phyloP scores from a whole-genome alignment of 2,113 vertebrate species.

The Pao palembangensis region DNA sequence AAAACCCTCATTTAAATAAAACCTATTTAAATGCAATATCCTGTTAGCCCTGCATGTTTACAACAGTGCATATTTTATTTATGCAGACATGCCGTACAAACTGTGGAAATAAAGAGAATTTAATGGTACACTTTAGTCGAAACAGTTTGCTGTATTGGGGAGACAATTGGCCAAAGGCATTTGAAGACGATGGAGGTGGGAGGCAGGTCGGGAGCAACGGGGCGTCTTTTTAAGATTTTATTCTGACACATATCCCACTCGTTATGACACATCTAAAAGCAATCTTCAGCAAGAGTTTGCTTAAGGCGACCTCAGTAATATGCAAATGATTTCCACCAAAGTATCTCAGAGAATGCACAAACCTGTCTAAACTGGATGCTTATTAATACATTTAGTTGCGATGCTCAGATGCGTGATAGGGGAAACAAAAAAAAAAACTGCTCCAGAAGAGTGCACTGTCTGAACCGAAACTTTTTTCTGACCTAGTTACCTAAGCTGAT shows the following conservation, averaged over 20 bases:
- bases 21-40: background rate
- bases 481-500: constrained; percentile 69
- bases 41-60: background rate
- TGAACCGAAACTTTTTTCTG: constrained; percentile 62
- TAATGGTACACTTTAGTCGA: constrained; percentile 34
- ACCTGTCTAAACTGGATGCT: constrained; percentile 65
- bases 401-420: constrained; percentile 42
- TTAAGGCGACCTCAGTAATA: constrained; percentile 74
- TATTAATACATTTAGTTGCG: constrained; percentile 69
- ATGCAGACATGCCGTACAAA: constrained; percentile 1
- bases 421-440: constrained; percentile 41
- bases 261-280: constrained; percentile 72
- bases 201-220: constrained; percentile 15
- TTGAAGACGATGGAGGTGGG: constrained; percentile 42
- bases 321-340: constrained; percentile 68
- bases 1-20: background rate
- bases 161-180: constrained; percentile 54
- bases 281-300: constrained; percentile 70
- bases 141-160: constrained; percentile 27
- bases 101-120: constrained; percentile 19
- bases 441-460: constrained; percentile 29
- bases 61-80: background rate
- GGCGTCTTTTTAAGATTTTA: constrained; percentile 45
- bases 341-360: constrained; percentile 72
- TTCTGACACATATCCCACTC: constrained; percentile 64